Percentiles rank a stretch among this genome's conserved stretches.
These are phyloP conservation scores for Hydrozoanthus tunicans DNA, from an alignment of 64 coral and sea anemone genomes.

Conservation along the genomic window DNA sequence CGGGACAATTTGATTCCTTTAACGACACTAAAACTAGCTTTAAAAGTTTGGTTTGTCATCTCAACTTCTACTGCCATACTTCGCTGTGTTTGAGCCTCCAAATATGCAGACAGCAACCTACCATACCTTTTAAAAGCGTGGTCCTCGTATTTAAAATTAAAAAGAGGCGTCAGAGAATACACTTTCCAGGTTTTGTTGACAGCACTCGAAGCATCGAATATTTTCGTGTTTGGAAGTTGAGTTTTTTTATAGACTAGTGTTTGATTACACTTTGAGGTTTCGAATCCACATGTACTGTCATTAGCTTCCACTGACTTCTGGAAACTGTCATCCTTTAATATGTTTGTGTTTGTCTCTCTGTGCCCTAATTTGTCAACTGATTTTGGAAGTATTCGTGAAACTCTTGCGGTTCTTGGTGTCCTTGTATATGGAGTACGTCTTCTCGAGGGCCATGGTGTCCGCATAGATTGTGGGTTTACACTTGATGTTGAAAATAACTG, in stretches of 20 bases:
- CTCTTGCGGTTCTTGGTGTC: slow-evolving; percentile 68
- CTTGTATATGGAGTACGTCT: slow-evolving; percentile 76
- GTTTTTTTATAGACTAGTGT: neutral
- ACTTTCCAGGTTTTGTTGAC: slow-evolving; percentile 84
- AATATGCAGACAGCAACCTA: slow-evolving; percentile 48
- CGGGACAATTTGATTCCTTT: slow-evolving; percentile 63
- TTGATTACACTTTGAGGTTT: neutral
- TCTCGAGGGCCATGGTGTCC: slow-evolving; percentile 71
- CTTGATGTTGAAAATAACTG: neutral
- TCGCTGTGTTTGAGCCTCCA: slow-evolving; percentile 56
- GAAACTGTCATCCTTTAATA: neutral
- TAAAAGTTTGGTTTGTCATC: slow-evolving; percentile 28
- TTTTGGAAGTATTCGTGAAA: slow-evolving; percentile 51
- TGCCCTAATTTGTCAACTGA: slow-evolving; percentile 12
- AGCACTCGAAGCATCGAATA: slow-evolving; percentile 54
- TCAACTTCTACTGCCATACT: slow-evolving; percentile 42
- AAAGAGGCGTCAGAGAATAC: slow-evolving; percentile 62
- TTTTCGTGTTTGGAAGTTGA: neutral
- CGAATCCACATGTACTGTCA: neutral
- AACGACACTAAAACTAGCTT: slow-evolving; percentile 44
- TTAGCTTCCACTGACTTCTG: neutral
- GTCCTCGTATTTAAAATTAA: slow-evolving; percentile 58
- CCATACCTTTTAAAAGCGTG: slow-evolving; percentile 53
- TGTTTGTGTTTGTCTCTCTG: neutral
- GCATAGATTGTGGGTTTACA: neutral